Percentiles rank a stretch among this genome's conserved stretches.
Evolutionary conservation across 2,113 vertebrate genomes (phyloP).

Genomic region (Panthera uncia): DNA sequence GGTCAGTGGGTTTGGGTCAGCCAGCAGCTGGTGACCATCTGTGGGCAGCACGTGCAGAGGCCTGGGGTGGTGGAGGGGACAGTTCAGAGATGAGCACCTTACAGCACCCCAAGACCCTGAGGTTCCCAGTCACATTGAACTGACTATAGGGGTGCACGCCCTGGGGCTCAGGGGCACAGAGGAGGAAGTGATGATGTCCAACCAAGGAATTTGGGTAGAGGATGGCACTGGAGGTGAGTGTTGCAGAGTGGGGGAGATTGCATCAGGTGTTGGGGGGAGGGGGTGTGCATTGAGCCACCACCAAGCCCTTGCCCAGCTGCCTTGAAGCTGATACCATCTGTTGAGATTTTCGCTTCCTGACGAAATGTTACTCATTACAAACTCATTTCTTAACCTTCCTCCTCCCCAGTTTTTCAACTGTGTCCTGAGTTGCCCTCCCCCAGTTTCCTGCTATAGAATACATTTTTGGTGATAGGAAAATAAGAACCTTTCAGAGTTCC

Average conservation of each 20-base stretch:
- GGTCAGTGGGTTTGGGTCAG: background rate
- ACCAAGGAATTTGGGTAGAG: fast-evolving
- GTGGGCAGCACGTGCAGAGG: background rate
- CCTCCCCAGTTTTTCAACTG: background rate
- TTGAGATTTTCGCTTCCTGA: conserved; percentile 67
- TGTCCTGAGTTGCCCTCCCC: conserved; percentile 17
- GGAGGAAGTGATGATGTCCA: background rate
- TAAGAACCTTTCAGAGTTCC: background rate
- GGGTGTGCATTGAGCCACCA: background rate
- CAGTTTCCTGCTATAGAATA: conserved; percentile 6
- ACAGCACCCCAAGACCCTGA: background rate
- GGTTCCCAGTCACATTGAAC: background rate
- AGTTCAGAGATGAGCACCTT: background rate
- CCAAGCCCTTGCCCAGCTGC: background rate
- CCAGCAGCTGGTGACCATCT: background rate
- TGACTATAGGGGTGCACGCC: background rate
- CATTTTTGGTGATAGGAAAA: background rate
- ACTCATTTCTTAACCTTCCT: background rate
- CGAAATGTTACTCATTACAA: background rate
- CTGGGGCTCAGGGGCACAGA: no score
- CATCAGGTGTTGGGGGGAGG: background rate
- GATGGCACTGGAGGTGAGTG: background rate
- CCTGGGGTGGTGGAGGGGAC: background rate
- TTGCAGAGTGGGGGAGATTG: no score
- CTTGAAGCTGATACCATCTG: background rate